Evolutionary conservation across 2,797 vertebrate species (phyloP).

Genomic region (Philypnodon macrostomus): DNA sequence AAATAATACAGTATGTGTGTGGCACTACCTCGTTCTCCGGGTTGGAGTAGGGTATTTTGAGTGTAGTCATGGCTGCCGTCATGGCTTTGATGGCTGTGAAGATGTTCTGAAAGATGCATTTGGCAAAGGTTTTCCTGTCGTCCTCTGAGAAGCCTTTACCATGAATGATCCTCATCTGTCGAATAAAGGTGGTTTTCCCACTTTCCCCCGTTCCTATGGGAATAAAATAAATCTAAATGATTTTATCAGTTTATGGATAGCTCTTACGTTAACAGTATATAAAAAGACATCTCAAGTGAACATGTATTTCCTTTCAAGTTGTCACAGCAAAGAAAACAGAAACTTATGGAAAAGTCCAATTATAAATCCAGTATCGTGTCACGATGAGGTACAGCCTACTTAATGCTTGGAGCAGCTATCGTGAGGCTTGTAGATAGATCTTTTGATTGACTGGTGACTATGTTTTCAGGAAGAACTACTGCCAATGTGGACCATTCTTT

Average conservation of each 20-base stretch:
- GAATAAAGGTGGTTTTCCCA: slow-evolving; percentile 82
- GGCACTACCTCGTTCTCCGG: slow-evolving; percentile 72
- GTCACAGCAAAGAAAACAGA: too few species aligned
- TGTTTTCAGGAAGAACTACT: slow-evolving; percentile 25
- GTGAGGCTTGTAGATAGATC: not conserved
- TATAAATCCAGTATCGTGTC: too few species aligned
- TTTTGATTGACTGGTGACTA: not conserved
- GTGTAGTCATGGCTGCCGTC: slow-evolving; percentile 71
- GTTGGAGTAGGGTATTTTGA: slow-evolving; percentile 75
- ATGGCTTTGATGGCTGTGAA: slow-evolving; percentile 75
- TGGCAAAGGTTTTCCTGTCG: slow-evolving; percentile 71
- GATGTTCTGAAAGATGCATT: slow-evolving; percentile 82
- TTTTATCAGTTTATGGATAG: not conserved
- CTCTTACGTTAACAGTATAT: not conserved
- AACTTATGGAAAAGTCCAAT: too few species aligned
- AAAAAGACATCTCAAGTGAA: not conserved
- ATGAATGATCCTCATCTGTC: slow-evolving; percentile 83
- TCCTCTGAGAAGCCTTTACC: slow-evolving; percentile 79
- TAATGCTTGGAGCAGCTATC: not conserved
- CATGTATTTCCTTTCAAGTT: too few species aligned
- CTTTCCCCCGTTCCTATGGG: slow-evolving; percentile 79
- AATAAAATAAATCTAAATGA: not conserved
- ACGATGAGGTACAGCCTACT: too few species aligned
- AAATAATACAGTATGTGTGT: not conserved
- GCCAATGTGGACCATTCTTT: slow-evolving; percentile 32